Evolutionary conservation across 1,140 invertebrate genomes (phyloP).

Genomic region (Coptotermes formosanus): DNA sequence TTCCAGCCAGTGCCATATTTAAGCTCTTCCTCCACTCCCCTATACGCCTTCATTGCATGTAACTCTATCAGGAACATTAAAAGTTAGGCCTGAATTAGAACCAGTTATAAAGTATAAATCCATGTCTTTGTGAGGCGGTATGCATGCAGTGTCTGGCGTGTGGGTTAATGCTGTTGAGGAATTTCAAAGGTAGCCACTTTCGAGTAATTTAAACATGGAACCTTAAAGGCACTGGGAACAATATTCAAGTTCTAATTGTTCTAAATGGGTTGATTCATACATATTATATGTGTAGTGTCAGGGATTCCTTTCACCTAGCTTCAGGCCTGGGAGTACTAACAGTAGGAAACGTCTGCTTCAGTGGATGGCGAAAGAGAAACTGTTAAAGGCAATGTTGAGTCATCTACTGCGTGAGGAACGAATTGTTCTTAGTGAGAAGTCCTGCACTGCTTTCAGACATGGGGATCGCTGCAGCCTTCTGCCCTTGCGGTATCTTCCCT

Average conservation of each 20-base stretch:
- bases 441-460: constrained; percentile 54
- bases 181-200: no score
- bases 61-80: no score
- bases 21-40: no score
- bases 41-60: no score
- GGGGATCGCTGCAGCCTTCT: constrained; percentile 48
- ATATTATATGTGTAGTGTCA: not conserved
- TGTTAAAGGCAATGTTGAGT: not conserved
- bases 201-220: not conserved
- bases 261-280: not conserved
- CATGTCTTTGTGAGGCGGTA: no score
- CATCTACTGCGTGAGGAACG: constrained; percentile 41
- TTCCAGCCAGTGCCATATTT: no score
- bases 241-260: not conserved
- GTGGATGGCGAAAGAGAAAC: not conserved
- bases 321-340: not conserved
- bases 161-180: no score
- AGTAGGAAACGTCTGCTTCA: not conserved
- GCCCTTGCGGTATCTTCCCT: constrained; percentile 48
- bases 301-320: not conserved
- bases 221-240: not conserved
- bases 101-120: no score
- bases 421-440: constrained; percentile 48
- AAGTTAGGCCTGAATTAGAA: no score
- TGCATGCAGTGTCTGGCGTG: no score